Percentiles rank a stretch among this genome's conserved stretches.
phyloP scores from a whole-genome alignment of 2,888 invertebrate genomes.

The Latrodectus elegans region DNA sequence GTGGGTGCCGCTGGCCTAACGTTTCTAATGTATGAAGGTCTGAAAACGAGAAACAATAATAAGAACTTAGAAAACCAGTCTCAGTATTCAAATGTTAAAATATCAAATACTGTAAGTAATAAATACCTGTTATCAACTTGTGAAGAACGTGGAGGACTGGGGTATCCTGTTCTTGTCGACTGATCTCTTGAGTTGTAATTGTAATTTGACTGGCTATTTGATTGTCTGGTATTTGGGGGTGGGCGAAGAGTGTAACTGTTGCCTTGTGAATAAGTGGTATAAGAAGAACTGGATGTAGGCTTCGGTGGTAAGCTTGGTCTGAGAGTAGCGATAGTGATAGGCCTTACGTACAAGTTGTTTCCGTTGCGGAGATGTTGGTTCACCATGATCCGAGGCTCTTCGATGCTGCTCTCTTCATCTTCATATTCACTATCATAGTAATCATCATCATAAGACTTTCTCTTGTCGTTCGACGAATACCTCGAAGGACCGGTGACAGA shows the following conservation, averaged over 20 bases:
- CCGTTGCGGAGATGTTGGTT: conserved; percentile 53
- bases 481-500: background rate
- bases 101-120: background rate
- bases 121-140: conserved; percentile 46
- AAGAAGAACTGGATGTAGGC: background rate
- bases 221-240: conserved; percentile 42
- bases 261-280: background rate
- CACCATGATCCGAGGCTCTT: conserved; percentile 51
- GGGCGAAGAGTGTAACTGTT: background rate
- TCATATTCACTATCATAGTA: conserved; percentile 52
- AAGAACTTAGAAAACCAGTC: too few species aligned
- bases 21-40: conserved; percentile 32
- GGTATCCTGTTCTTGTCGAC: background rate
- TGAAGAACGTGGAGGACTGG: background rate
- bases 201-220: conserved; percentile 2
- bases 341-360: conserved; percentile 51
- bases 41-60: background rate
- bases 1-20: conserved; percentile 52
- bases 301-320: conserved; percentile 32
- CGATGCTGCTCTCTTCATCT: conserved; percentile 41
- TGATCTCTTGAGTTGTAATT: conserved; percentile 33
- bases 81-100: background rate
- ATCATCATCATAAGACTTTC: conserved; percentile 29
- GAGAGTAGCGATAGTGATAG: conserved; percentile 29
- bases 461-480: background rate